These are phyloP conservation scores for Sisor rabdophorus DNA, from an alignment of 2,113 vertebrate species.

Conservation along the genomic window DNA sequence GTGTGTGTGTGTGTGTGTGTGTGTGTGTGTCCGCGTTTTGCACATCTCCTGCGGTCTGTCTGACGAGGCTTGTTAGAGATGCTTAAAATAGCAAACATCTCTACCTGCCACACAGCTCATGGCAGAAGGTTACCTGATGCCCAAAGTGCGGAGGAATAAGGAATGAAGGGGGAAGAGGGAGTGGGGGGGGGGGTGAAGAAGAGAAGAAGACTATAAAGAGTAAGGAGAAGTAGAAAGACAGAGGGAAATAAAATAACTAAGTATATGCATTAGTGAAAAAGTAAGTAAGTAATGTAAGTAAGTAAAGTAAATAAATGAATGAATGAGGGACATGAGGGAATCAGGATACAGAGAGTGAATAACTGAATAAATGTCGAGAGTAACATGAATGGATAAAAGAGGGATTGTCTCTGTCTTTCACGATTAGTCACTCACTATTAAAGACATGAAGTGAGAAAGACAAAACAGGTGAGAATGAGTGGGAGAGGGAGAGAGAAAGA, in stretches of 20 bases:
- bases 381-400: too few species aligned
- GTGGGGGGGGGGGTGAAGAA: conserved; percentile 43
- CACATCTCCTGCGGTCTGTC: conserved; percentile 57
- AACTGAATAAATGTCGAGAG: too few species aligned
- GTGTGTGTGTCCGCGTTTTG: conserved; percentile 4
- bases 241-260: conserved; percentile 12
- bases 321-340: too few species aligned
- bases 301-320: too few species aligned
- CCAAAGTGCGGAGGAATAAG: conserved; percentile 41
- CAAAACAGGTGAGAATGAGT: not conserved
- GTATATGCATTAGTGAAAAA: not conserved
- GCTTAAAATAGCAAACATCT: conserved; percentile 61
- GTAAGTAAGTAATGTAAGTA: too few species aligned
- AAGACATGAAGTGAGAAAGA: too few species aligned
- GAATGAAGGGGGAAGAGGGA: conserved; percentile 45
- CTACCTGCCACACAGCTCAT: conserved; percentile 64
- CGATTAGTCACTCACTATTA: too few species aligned
- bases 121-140: conserved; percentile 58
- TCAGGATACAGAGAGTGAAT: too few species aligned
- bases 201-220: conserved; percentile 36
- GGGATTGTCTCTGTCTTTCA: too few species aligned
- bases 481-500: not conserved
- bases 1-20: conserved; percentile 15
- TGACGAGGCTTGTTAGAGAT: conserved; percentile 60
- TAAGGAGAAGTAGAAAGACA: conserved; percentile 43